These are phyloP conservation scores for Diarsia dahlii DNA, from an alignment of 2,888 invertebrate genomes.

Conservation along the genomic window DNA sequence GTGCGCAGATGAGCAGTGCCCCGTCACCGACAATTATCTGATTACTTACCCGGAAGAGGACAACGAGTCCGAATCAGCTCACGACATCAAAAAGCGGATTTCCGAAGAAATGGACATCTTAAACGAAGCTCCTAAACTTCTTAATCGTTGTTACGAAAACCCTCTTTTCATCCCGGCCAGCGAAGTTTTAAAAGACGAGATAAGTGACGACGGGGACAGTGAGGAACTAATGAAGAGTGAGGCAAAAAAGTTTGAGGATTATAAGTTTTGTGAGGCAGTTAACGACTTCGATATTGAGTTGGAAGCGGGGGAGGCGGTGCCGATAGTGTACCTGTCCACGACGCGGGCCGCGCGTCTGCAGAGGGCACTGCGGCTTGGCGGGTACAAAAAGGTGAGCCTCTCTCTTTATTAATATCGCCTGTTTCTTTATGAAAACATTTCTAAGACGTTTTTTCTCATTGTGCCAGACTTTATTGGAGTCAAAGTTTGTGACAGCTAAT, in stretches of 20 bases:
- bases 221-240: slow-evolving; percentile 84
- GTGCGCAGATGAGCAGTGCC: slow-evolving; percentile 71
- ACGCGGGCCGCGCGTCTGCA: slow-evolving; percentile 89
- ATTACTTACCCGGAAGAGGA: slow-evolving; percentile 84
- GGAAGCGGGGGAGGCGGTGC: slow-evolving; percentile 84
- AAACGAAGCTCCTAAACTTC: slow-evolving; percentile 73
- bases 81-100: slow-evolving; percentile 70
- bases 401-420: slow-evolving; percentile 64
- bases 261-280: slow-evolving; percentile 87
- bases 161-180: slow-evolving; percentile 82
- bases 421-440: slow-evolving; percentile 63
- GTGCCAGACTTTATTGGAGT: slow-evolving; percentile 61
- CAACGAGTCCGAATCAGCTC: slow-evolving; percentile 73
- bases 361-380: slow-evolving; percentile 90
- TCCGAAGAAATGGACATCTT: slow-evolving; percentile 64
- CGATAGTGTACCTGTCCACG: slow-evolving; percentile 88
- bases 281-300: slow-evolving; percentile 88
- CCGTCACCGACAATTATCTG: slow-evolving; percentile 78
- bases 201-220: slow-evolving; percentile 79
- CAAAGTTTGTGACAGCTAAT: slow-evolving; percentile 74
- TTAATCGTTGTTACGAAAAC: slow-evolving; percentile 82
- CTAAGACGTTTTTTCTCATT: slow-evolving; percentile 61
- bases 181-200: slow-evolving; percentile 83
- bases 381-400: slow-evolving; percentile 89
- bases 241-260: slow-evolving; percentile 84